A percentile compares a stretch with the other conserved stretches of the same genome.
These are phyloP conservation scores for Tiaroga cobitis DNA, from an alignment of 2,797 vertebrate species.

Conservation along the genomic window DNA sequence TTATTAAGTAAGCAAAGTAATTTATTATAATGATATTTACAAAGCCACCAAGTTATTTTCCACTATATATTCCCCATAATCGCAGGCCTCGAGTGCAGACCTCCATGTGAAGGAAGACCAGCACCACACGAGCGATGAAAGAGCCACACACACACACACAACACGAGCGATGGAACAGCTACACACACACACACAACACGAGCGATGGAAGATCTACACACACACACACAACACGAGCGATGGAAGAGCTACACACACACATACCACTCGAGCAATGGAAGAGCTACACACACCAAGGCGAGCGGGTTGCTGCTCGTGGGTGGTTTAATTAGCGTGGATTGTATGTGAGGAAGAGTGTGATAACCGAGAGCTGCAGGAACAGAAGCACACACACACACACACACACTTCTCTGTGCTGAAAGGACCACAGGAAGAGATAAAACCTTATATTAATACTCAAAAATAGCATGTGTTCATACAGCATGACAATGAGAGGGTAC, in stretches of 20 bases:
- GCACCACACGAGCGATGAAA: background rate
- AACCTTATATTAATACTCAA: background rate
- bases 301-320: constrained; percentile 10
- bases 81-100: constrained; percentile 32
- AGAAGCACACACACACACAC: background rate
- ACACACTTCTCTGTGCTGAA: background rate
- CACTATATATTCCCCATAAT: background rate
- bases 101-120: constrained; percentile 21
- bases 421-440: background rate
- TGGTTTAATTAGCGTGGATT: constrained; percentile 8
- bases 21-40: background rate
- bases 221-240: too few species aligned
- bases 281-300: background rate
- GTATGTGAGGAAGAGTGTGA: constrained; percentile 14
- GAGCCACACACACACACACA: background rate
- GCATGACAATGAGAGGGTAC: too few species aligned
- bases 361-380: background rate
- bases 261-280: background rate
- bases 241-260: background rate
- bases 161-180: too few species aligned
- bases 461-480: background rate
- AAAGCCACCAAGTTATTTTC: background rate
- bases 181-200: too few species aligned
- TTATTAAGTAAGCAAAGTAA: background rate
- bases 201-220: too few species aligned